These are phyloP conservation scores for Gouania willdenowi DNA, from an alignment of 2,797 vertebrate species.

Conservation along the genomic window DNA sequence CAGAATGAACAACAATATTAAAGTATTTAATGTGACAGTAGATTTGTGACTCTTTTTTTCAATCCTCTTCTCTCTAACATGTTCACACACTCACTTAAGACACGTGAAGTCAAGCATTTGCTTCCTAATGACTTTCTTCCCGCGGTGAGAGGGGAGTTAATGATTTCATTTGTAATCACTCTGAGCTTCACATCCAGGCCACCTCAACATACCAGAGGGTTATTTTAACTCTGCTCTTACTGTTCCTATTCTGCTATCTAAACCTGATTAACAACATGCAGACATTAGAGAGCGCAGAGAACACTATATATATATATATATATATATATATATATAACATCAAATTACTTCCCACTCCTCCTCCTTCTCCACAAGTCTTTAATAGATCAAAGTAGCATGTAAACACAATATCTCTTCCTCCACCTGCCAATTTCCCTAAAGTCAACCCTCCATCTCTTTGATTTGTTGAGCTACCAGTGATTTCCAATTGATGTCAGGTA, in stretches of 20 bases:
- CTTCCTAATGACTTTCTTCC: conserved; percentile 57
- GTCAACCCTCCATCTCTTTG: too few species aligned
- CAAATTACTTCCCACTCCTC: neutral
- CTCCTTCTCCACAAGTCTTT: too few species aligned
- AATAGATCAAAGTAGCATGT: too few species aligned
- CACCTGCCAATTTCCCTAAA: too few species aligned
- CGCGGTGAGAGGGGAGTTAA: conserved; percentile 49
- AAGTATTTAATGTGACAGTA: conserved; percentile 7
- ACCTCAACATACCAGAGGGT: conserved; percentile 50
- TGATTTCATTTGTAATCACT: conserved; percentile 62
- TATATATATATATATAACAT: neutral
- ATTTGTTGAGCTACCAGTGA: too few species aligned
- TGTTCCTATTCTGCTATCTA: conserved; percentile 1
- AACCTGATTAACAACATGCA: conserved; percentile 14
- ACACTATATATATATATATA: too few species aligned
- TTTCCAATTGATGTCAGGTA: too few species aligned
- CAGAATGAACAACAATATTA: neutral
- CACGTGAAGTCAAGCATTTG: conserved; percentile 32
- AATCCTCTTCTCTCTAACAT: neutral
- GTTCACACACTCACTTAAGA: neutral
- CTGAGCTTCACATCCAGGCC: conserved; percentile 51
- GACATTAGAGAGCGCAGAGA: too few species aligned
- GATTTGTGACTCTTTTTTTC: conserved; percentile 8
- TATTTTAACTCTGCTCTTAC: conserved; percentile 38
- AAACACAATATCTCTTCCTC: too few species aligned